Conservation (phyloP, 2,797 vertebrate species). For the Gymnodraco acuticeps region DNA sequence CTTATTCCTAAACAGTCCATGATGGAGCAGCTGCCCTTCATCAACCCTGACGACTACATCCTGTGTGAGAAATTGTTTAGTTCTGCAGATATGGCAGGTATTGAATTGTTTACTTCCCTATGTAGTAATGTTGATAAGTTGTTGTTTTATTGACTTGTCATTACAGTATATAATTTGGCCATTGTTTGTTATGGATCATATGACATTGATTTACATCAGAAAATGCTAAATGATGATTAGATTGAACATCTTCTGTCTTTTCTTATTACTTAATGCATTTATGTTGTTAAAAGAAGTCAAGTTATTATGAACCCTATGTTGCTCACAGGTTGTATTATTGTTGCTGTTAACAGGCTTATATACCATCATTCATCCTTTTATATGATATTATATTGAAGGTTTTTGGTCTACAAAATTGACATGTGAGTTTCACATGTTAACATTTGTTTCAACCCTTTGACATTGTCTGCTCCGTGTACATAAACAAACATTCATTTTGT, state of each 20-base stretch:
- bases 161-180: not conserved
- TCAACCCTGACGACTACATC: constrained; percentile 88
- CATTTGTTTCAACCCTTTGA: not conserved
- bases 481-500: too few species aligned
- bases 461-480: not conserved
- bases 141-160: not conserved
- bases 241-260: not conserved
- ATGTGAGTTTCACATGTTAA: too few species aligned
- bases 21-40: constrained; percentile 89
- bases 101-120: not conserved
- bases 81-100: constrained; percentile 69
- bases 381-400: not conserved
- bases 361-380: too few species aligned
- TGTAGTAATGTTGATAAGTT: not conserved
- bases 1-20: constrained; percentile 88
- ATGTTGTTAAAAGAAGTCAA: not conserved
- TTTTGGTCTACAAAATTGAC: not conserved
- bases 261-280: not conserved
- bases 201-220: not conserved
- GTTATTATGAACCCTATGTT: not conserved
- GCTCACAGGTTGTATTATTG: not conserved
- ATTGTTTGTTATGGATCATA: not conserved
- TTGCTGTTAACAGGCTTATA: not conserved
- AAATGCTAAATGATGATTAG: not conserved
- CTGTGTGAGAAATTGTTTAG: constrained; percentile 83